Base-by-base conservation (phyloP, 2,888 invertebrate genomes). In the Caenorhabditis sulstoni region DNA sequence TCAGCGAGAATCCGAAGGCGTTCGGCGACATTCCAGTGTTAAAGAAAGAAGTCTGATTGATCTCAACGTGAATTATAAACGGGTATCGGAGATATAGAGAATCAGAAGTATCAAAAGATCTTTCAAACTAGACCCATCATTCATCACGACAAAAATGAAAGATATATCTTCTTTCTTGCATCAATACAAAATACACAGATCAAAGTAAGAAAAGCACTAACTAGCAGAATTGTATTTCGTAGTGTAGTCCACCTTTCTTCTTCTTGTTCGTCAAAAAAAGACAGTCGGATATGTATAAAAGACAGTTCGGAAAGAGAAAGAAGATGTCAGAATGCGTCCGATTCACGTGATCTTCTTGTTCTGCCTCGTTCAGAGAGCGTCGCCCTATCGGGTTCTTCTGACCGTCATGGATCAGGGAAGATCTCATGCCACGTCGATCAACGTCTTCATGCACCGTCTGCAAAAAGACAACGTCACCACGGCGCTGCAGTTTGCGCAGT, bases 361-460 rank as follows among this genome's bases (percentile, higher is more conserved):
- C 3, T 29, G 29, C 29, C 29, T 29, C 29, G 29, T 29, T 7
- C 29, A 29, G 16, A 20, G 55, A 47, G 61, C 53, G n/a, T 29
- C 29, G 14, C 12, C 66, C 12, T 65, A 65, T 12, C 44, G 66
- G 11, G 52, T 66, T 1, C 45, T 74, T 1, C 18, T 74, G 18
- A 61, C 74, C 4, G 74, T 74, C 7, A 74, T 74, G 74, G 61
- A 74, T 65, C 74, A 74, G 49, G 74, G 74, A 37, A 66, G 74
- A 47, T 74, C 74, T 5, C 74, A 74, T 35, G 74, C 74, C 4
- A 65, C 65, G 2, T 74, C 74, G 11, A 45, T 74, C 47, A 74
- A 58, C n/a, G 45, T 66, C 12, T 66, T 74, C 16, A 74, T 74
- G 74, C 74, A 74, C 37, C 52, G 66, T 3, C 58, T 79, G 8